These are phyloP conservation scores for Polyodon spathula DNA, from an alignment of 2,113 vertebrate species.

Conservation along the genomic window DNA sequence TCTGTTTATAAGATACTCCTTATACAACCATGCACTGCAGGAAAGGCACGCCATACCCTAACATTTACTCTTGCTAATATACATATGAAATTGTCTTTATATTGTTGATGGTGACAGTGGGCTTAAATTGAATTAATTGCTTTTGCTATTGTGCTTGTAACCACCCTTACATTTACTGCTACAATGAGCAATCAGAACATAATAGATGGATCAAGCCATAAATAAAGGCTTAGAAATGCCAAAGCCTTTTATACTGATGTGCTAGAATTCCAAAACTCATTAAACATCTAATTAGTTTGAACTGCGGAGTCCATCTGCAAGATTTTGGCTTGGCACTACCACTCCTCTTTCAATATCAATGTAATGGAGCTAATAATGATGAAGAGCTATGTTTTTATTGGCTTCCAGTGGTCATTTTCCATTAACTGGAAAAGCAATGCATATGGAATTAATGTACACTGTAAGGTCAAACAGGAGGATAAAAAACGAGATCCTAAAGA, in stretches of 20 bases:
- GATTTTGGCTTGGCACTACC: not conserved
- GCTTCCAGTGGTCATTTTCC: too few species aligned
- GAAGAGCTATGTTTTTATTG: too few species aligned
- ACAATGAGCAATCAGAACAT: constrained; percentile 3
- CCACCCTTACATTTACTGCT: not conserved
- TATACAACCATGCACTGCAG: too few species aligned
- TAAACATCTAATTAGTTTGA: constrained; percentile 9
- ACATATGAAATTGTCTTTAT: constrained; percentile 8
- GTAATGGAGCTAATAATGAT: too few species aligned
- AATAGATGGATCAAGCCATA: constrained; percentile 4
- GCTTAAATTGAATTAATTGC: constrained; percentile 13
- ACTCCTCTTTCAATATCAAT: not conserved
- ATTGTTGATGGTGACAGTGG: constrained; percentile 7
- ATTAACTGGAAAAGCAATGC: too few species aligned
- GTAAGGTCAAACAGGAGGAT: too few species aligned
- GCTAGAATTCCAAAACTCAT: constrained; percentile 6
- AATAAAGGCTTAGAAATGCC: constrained; percentile 10
- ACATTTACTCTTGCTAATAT: constrained; percentile 3
- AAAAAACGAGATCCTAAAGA: too few species aligned
- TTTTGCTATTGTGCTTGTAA: constrained; percentile 8
- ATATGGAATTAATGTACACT: too few species aligned
- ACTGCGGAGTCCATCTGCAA: constrained; percentile 7
- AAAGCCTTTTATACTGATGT: constrained; percentile 3
- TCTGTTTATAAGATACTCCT: too few species aligned
- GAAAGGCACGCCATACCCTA: too few species aligned